Base-by-base conservation (phyloP, 2,888 invertebrate genomes). In the Yponomeuta cagnagella region DNA sequence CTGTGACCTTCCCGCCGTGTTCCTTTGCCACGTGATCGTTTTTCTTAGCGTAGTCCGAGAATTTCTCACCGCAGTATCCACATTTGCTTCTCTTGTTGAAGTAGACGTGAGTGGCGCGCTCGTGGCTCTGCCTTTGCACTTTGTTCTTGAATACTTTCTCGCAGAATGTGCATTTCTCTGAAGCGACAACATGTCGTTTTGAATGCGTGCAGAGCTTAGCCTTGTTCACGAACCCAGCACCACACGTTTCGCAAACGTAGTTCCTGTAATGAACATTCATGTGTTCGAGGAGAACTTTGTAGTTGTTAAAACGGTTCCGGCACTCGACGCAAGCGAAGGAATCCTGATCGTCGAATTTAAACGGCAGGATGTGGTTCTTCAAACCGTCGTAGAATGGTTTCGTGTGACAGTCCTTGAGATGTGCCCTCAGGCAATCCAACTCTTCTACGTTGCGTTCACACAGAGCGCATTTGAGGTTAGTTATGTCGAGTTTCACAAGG, bases 121-220 rank as follows among this genome's bases (percentile, higher is more conserved):
- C 86, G 64, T 93, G 93, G 0, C 85, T 82, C 68, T 85, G 86
- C 70, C 87, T 78, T 31, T 90, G 88, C 43, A 87, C 80, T 52
- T 82, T 80, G 0, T 87, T 91, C 30, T 89, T 82, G 74, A 93
- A 93, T 0, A 85, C 79, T 75, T 93, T 92, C 0, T 83, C 76
- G 72, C 93, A 93, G 67, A 78, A 82, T 0, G 80, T 79, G 70
- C 93, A 93, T 31, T 78, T 76, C 66, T 82, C 84, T 0, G 74
- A 75, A 0, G 88, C 89, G 4, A 76, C 80, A 72, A 78, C 79
- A 69, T 89, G 88, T 30, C 80, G 74, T 23, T 82, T 80, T 30
- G 78, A 75, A 70, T 89, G 89, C 0, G 78, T 76, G 23, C 79
- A 78, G 3, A 83, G 71, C 72, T 80, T 74, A 6, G 75, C 75